A percentile compares a stretch with the other conserved stretches of the same genome.
phyloP scores from a whole-genome alignment of 2,113 vertebrate species.

The Periophthalmus modestus region DNA sequence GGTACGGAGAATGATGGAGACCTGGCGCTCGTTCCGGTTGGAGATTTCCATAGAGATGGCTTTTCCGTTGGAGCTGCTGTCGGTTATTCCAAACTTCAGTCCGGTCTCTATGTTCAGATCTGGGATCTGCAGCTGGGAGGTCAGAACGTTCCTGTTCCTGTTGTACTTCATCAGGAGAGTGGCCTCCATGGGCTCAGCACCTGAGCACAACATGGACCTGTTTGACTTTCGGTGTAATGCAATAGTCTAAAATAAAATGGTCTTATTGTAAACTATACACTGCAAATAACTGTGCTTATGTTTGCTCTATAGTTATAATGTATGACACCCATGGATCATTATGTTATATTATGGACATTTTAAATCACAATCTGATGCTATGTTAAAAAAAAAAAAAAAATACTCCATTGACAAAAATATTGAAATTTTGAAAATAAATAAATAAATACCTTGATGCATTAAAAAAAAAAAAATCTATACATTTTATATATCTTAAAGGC shows the following conservation, averaged over 20 bases:
- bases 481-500: too few species aligned
- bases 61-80: constrained; percentile 69
- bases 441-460: too few species aligned
- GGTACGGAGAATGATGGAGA: constrained; percentile 79
- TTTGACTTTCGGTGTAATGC: background rate
- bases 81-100: constrained; percentile 78
- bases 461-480: too few species aligned
- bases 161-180: constrained; percentile 82
- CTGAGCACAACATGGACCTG: constrained; percentile 56
- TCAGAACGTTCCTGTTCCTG: constrained; percentile 78
- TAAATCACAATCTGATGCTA: too few species aligned
- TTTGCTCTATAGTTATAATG: too few species aligned
- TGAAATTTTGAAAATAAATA: too few species aligned
- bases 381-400: too few species aligned
- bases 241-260: background rate
- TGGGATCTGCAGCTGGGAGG: constrained; percentile 81
- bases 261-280: too few species aligned
- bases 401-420: too few species aligned
- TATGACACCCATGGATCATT: too few species aligned
- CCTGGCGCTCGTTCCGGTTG: constrained; percentile 84
- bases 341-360: too few species aligned
- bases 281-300: too few species aligned
- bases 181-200: constrained; percentile 75
- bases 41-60: constrained; percentile 78
- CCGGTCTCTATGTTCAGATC: constrained; percentile 80